phyloP scores from a whole-genome alignment of 2,888 invertebrate species.

The Drosophila subsilvestris region DNA sequence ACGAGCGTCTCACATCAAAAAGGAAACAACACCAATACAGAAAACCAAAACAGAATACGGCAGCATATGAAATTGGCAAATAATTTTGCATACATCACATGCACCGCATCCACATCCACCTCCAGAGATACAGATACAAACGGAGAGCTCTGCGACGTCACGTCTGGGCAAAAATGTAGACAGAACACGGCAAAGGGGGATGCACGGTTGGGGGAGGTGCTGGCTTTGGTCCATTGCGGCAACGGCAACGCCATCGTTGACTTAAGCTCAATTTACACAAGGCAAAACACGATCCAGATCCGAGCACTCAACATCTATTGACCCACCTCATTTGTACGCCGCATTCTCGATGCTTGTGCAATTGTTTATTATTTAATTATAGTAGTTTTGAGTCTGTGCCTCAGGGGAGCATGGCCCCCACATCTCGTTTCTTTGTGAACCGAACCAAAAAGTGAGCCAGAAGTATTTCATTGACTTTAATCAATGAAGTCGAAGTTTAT shows the following conservation, averaged over 20 bases:
- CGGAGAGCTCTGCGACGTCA: slow-evolving; percentile 27
- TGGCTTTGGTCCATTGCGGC: slow-evolving; percentile 45
- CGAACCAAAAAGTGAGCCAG: neutral
- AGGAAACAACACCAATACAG: slow-evolving; percentile 14
- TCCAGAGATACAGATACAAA: neutral
- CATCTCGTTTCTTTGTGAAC: slow-evolving; percentile 7
- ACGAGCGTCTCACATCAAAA: neutral
- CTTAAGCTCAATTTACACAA: slow-evolving; percentile 52
- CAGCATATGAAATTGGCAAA: slow-evolving; percentile 38
- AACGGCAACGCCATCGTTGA: slow-evolving; percentile 4
- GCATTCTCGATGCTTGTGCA: slow-evolving; percentile 48
- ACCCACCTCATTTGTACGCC: slow-evolving; percentile 40
- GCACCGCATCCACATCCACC: slow-evolving; percentile 7
- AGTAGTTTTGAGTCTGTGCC: slow-evolving; percentile 28
- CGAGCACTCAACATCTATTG: slow-evolving; percentile 35
- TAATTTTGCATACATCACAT: slow-evolving; percentile 44
- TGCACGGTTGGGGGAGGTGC: slow-evolving; percentile 2
- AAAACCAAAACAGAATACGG: neutral
- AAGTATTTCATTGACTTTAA: neutral
- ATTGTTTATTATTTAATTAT: slow-evolving; percentile 70
- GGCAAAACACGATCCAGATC: slow-evolving; percentile 39
- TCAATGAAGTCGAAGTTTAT: no score
- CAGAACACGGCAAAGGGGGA: slow-evolving; percentile 1
- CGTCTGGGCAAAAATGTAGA: slow-evolving; percentile 11
- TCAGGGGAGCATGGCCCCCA: neutral